Conservation (phyloP, 1,140 invertebrate genomes). For the Mylabris phalerata region DNA sequence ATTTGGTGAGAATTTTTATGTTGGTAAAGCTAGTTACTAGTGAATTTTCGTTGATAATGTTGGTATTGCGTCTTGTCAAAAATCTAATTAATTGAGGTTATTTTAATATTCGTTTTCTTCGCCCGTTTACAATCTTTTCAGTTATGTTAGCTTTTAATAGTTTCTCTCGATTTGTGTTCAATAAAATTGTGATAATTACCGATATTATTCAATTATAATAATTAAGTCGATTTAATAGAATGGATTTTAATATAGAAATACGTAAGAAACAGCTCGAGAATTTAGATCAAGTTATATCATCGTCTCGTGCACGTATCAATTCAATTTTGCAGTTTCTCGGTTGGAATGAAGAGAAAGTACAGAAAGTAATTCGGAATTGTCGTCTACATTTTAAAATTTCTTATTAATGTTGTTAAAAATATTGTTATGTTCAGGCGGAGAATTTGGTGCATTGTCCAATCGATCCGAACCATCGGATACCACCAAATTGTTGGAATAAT, state of each 20-base stretch:
- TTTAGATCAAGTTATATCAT: constrained; percentile 38
- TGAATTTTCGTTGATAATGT: too few relatives aligned
- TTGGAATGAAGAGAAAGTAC: constrained; percentile 28
- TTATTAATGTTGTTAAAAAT: constrained; percentile 7
- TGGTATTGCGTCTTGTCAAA: too few relatives aligned
- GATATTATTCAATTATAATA: too few relatives aligned
- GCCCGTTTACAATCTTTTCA: too few relatives aligned
- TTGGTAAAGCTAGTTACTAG: too few relatives aligned
- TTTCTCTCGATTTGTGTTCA: too few relatives aligned
- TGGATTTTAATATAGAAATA: constrained; percentile 40
- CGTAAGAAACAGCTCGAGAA: constrained; percentile 38
- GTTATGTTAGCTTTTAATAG: too few relatives aligned
- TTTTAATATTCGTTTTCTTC: too few relatives aligned
- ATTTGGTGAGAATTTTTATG: too few relatives aligned
- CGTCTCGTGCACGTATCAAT: constrained; percentile 33
- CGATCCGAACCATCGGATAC: constrained; percentile 43
- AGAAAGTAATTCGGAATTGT: constrained; percentile 16
- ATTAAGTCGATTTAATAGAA: not conserved
- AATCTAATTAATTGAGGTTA: too few relatives aligned
- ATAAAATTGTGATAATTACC: too few relatives aligned
- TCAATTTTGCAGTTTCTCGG: constrained; percentile 31
- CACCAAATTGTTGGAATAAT: constrained; percentile 36
- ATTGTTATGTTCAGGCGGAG: constrained; percentile 22
- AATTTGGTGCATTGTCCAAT: constrained; percentile 42
- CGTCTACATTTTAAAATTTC: not conserved